Conservation (phyloP, 2,888 invertebrate genomes). For the Eulithis testata region DNA sequence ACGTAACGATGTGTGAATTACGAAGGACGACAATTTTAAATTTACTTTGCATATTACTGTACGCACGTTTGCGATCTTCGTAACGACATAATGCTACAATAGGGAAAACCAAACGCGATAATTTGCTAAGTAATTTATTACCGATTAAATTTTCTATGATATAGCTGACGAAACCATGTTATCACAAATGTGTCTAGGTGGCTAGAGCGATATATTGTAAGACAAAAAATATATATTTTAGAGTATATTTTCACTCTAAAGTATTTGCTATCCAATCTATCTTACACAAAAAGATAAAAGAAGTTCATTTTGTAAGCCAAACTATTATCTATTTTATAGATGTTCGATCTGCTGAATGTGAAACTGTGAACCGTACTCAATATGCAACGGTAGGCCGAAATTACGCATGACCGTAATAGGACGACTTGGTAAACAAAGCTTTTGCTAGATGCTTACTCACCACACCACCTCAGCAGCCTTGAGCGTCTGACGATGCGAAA, state of each 20-base stretch:
- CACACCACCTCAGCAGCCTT: constrained; percentile 60
- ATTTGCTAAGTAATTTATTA: neutral
- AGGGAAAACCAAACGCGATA: constrained; percentile 1
- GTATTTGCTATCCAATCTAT: too few relatives aligned
- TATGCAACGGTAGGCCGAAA: constrained; percentile 40
- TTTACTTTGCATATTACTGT: constrained; percentile 43
- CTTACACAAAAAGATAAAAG: too few relatives aligned
- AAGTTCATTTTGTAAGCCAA: too few relatives aligned
- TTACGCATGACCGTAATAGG: constrained; percentile 50
- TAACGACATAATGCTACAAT: neutral
- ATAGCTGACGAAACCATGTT: neutral
- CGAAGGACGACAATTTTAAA: constrained; percentile 44
- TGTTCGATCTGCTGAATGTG: neutral
- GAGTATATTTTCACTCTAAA: too few relatives aligned
- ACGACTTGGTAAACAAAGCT: constrained; percentile 51
- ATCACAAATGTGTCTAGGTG: neutral
- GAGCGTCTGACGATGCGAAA: constrained; percentile 65
- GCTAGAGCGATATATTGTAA: too few relatives aligned
- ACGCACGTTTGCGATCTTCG: constrained; percentile 47
- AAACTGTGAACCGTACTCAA: neutral
- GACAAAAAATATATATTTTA: too few relatives aligned
- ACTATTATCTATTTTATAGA: too few relatives aligned
- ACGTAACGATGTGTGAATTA: constrained; percentile 46
- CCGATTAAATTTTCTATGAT: neutral
- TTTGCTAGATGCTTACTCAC: constrained; percentile 50